phyloP scores from a whole-genome alignment of 2,888 invertebrate species.

The Alviniconcha strummeri region DNA sequence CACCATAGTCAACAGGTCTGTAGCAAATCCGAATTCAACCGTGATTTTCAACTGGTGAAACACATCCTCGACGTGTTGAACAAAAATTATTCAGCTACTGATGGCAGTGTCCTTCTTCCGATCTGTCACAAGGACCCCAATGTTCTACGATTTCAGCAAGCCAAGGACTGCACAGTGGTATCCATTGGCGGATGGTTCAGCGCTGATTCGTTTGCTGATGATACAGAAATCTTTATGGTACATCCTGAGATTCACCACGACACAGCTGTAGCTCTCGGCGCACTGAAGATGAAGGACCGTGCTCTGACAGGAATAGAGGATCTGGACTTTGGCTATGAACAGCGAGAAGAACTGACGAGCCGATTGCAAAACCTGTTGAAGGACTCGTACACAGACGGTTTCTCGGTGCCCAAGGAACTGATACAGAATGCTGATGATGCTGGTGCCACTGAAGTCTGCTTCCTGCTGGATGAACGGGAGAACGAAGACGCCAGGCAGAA shows the following conservation, averaged over 20 bases:
- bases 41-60: slow-evolving; percentile 12
- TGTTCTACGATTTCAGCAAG: slow-evolving; percentile 31
- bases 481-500: slow-evolving; percentile 50
- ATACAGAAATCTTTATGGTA: background rate
- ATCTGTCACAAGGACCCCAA: slow-evolving; percentile 21
- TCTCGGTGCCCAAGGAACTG: slow-evolving; percentile 63
- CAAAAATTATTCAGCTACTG: background rate
- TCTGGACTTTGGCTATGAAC: slow-evolving; percentile 52
- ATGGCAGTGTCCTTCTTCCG: slow-evolving; percentile 28
- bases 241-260: background rate
- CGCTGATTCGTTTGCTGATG: no score
- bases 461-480: slow-evolving; percentile 65
- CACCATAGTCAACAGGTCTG: no score
- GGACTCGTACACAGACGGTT: slow-evolving; percentile 61
- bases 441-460: slow-evolving; percentile 51
- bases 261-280: slow-evolving; percentile 57
- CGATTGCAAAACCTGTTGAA: slow-evolving; percentile 55
- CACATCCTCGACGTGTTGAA: slow-evolving; percentile 28
- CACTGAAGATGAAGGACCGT: slow-evolving; percentile 54
- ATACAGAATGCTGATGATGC: slow-evolving; percentile 68
- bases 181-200: background rate
- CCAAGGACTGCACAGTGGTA: slow-evolving; percentile 30
- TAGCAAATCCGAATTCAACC: no score
- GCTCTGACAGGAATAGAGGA: slow-evolving; percentile 49
- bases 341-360: slow-evolving; percentile 58